phyloP scores from a whole-genome alignment of 2,888 invertebrate genomes.

The Drosophila imparisetae region DNA sequence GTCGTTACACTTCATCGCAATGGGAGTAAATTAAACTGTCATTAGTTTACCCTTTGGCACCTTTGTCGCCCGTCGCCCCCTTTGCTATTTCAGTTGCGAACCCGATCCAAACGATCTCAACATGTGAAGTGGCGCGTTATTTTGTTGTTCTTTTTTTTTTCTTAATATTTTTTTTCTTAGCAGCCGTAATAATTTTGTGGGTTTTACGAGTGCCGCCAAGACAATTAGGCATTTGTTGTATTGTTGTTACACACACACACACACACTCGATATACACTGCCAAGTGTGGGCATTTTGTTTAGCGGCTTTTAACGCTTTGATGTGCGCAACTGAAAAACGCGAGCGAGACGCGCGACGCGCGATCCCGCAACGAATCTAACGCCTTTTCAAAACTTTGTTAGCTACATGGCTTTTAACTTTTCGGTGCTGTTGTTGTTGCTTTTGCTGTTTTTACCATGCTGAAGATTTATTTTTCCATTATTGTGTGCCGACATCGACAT shows the following conservation, averaged over 20 bases:
- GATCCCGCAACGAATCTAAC: slow-evolving; percentile 76
- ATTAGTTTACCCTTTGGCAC: slow-evolving; percentile 83
- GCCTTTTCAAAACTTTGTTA: slow-evolving; percentile 70
- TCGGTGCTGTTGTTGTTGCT: slow-evolving; percentile 33
- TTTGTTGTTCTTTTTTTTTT: slow-evolving; percentile 33
- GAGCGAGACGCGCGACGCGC: slow-evolving; percentile 62
- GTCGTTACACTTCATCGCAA: slow-evolving; percentile 77
- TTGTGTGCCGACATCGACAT: slow-evolving; percentile 67
- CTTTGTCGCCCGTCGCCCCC: slow-evolving; percentile 55
- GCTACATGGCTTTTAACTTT: slow-evolving; percentile 65
- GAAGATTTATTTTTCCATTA: slow-evolving; percentile 78
- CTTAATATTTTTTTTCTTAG: slow-evolving; percentile 41
- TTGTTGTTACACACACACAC: slow-evolving; percentile 45
- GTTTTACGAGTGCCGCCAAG: slow-evolving; percentile 78
- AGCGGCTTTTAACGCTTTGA: slow-evolving; percentile 75
- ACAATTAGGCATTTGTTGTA: slow-evolving; percentile 78
- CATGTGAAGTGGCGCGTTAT: slow-evolving; percentile 75
- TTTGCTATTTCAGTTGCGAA: slow-evolving; percentile 38
- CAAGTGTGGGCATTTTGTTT: slow-evolving; percentile 77
- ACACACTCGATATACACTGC: slow-evolving; percentile 26
- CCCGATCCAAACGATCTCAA: slow-evolving; percentile 58
- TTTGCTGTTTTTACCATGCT: slow-evolving; percentile 41
- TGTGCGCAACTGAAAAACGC: slow-evolving; percentile 70
- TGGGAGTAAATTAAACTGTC: slow-evolving; percentile 84
- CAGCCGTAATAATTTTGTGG: slow-evolving; percentile 76